These are phyloP conservation scores for Lytechinus pictus DNA, from an alignment of 35 echinoderm and acorn worm genomes.

Conservation along the genomic window DNA sequence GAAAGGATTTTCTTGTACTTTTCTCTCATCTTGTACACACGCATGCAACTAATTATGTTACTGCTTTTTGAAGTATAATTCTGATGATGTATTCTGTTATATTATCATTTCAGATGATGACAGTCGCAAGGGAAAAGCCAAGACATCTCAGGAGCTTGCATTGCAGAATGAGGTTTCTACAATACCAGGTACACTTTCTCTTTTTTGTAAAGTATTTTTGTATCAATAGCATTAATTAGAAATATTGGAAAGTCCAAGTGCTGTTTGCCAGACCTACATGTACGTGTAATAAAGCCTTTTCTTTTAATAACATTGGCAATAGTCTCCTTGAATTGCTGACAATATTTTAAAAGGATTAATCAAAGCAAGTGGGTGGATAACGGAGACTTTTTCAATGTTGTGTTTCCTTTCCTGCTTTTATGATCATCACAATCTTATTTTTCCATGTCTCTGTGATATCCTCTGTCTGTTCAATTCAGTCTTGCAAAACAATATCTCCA, in stretches of 20 bases:
- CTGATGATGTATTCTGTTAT: neutral
- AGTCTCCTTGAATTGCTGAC: neutral
- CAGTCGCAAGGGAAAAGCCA: neutral
- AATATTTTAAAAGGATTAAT: neutral
- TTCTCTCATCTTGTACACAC: too few relatives aligned
- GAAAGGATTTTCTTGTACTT: neutral
- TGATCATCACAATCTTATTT: neutral
- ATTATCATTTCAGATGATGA: constrained; percentile 31
- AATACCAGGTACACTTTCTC: constrained; percentile 23
- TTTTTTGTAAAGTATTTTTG: too few relatives aligned
- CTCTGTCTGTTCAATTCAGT: neutral
- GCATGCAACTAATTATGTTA: too few relatives aligned
- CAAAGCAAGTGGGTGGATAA: neutral
- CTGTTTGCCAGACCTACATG: neutral
- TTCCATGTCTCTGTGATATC: neutral
- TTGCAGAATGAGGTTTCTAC: constrained; percentile 24
- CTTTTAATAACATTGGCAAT: neutral
- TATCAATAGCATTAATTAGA: neutral
- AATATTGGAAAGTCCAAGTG: neutral
- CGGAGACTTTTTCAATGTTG: neutral
- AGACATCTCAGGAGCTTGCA: neutral
- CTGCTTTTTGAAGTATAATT: neutral
- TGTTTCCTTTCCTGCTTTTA: neutral
- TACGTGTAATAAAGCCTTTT: neutral
- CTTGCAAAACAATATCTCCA: neutral